A percentile compares a stretch with the other conserved stretches of the same genome.
Evolutionary conservation across 2,888 invertebrate genomes (phyloP).

Genomic region (Apodemia duryi): DNA sequence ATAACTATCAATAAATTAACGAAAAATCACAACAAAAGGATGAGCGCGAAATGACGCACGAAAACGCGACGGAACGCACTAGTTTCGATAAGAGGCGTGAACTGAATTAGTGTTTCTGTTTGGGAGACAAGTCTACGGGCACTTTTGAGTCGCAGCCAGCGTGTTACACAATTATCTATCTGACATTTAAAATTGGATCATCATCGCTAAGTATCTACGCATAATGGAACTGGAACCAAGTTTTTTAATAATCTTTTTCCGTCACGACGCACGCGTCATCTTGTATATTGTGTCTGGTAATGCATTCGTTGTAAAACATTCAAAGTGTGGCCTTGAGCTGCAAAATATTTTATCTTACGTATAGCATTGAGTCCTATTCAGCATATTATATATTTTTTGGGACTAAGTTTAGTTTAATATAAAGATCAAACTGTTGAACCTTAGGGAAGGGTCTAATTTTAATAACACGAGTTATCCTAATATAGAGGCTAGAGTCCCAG

Average conservation of each 20-base stretch:
- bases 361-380: too few species aligned
- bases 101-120: constrained; percentile 49
- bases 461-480: too few species aligned
- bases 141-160: constrained; percentile 66
- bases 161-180: constrained; percentile 76
- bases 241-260: constrained; percentile 16
- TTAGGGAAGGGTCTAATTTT: too few species aligned
- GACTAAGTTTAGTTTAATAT: too few species aligned
- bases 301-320: neutral
- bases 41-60: constrained; percentile 25
- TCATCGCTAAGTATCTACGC: constrained; percentile 22
- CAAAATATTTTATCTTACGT: neutral
- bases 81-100: constrained; percentile 42
- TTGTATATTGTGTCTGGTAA: neutral
- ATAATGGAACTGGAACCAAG: constrained; percentile 9
- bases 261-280: neutral
- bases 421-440: too few species aligned
- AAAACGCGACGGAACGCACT: constrained; percentile 33
- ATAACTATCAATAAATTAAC: constrained; percentile 14
- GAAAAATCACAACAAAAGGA: constrained; percentile 19
- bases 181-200: constrained; percentile 79
- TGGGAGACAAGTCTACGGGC: constrained; percentile 49
- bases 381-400: too few species aligned
- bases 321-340: neutral
- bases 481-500: too few species aligned